Conservation (phyloP, 1,140 invertebrate genomes). For the Drosophila rufa region DNA sequence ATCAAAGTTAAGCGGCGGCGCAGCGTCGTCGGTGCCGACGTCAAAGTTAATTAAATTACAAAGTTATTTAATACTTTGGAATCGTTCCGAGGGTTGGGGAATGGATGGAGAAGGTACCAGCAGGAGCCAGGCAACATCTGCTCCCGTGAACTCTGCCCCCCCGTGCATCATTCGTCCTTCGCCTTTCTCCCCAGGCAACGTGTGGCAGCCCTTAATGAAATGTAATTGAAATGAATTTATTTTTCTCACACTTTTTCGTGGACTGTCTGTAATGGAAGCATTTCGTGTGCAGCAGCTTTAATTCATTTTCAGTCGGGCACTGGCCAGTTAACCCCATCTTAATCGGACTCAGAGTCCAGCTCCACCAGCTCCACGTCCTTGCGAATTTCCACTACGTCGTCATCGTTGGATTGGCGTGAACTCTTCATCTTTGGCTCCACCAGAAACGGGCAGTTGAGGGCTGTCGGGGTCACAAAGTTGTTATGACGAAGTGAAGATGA, state of each 20-base stretch:
- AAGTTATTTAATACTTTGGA: conserved; percentile 83
- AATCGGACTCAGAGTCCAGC: not conserved
- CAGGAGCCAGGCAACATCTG: conserved; percentile 31
- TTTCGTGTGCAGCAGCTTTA: conserved; percentile 30
- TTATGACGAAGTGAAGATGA: conserved; percentile 15
- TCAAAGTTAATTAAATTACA: conserved; percentile 84
- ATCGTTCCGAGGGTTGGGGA: conserved; percentile 39
- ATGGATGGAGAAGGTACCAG: conserved; percentile 13
- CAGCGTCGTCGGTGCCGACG: conserved; percentile 55
- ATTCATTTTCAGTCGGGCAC: conserved; percentile 27
- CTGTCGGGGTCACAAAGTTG: conserved; percentile 14
- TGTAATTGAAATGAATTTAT: conserved; percentile 80
- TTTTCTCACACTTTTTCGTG: conserved; percentile 44
- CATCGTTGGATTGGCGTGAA: not conserved
- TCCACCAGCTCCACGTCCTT: conserved; percentile 7
- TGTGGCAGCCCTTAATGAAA: conserved; percentile 76
- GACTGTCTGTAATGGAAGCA: conserved; percentile 23
- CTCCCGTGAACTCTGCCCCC: conserved; percentile 46
- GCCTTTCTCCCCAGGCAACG: conserved; percentile 36
- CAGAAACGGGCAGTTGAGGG: conserved; percentile 17
- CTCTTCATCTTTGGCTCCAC: conserved; percentile 21
- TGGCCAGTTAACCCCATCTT: conserved; percentile 14
- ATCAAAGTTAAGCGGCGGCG: conserved; percentile 79
- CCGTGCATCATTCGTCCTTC: conserved; percentile 28
- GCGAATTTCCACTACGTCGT: not conserved